These are phyloP conservation scores for Callopanchax toddi DNA, from an alignment of 2,113 vertebrate species.

Conservation along the genomic window DNA sequence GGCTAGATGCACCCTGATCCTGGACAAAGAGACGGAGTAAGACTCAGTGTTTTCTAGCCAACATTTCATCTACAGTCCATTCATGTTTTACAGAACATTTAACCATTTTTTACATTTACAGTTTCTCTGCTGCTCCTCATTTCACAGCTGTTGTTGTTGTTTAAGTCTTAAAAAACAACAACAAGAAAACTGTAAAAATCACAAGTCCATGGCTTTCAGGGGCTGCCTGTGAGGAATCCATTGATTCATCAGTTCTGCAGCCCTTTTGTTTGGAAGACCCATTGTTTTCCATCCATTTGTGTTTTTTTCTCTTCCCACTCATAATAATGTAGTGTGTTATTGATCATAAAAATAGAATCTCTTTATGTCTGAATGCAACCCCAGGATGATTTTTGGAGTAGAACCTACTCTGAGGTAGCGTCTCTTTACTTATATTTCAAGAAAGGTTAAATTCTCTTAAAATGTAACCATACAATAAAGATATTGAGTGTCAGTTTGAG, in stretches of 20 bases:
- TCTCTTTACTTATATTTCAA: slow-evolving; percentile 25
- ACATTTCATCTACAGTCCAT: slow-evolving; percentile 46
- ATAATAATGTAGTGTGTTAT: background rate
- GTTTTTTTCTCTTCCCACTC: slow-evolving; percentile 26
- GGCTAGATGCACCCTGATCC: slow-evolving; percentile 83
- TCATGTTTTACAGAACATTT: background rate
- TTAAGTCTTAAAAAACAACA: no score
- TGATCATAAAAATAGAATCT: slow-evolving; percentile 58
- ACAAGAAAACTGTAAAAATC: no score
- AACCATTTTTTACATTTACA: background rate
- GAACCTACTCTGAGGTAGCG: slow-evolving; percentile 86
- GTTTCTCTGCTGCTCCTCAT: slow-evolving; percentile 15
- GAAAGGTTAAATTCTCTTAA: no score
- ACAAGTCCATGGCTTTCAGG: no score
- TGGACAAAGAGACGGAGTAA: slow-evolving; percentile 85
- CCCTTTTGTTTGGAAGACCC: slow-evolving; percentile 8
- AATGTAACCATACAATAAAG: no score
- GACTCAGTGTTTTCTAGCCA: slow-evolving; percentile 73
- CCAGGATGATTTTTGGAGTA: slow-evolving; percentile 87
- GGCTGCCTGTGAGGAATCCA: slow-evolving; percentile 20
- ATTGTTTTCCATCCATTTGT: background rate
- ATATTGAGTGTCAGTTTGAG: no score
- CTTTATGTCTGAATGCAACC: slow-evolving; percentile 78
- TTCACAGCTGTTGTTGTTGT: background rate
- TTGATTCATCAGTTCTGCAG: slow-evolving; percentile 17